A percentile compares a stretch with the other conserved stretches of the same genome.
Evolutionary conservation across 2,888 invertebrate species (phyloP).

Genomic region (Ectropis crepuscularia): DNA sequence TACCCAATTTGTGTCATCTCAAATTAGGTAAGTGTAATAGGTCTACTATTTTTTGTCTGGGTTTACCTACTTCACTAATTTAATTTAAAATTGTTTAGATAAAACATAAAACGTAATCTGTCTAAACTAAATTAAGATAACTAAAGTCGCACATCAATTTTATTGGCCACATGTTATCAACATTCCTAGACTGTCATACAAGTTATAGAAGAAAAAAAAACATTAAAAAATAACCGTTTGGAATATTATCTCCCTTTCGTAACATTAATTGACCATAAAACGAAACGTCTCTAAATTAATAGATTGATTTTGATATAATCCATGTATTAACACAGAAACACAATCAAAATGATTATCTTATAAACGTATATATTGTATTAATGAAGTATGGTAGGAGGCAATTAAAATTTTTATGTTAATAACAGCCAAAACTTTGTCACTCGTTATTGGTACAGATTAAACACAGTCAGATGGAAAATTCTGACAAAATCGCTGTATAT

Average conservation of each 20-base stretch:
- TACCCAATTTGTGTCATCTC: no score
- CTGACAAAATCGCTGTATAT: no score
- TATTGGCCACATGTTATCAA: conserved; percentile 57
- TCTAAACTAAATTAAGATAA: conserved; percentile 29
- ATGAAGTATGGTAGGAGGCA: conserved; percentile 60
- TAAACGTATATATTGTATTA: conserved; percentile 59
- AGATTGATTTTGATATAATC: conserved; percentile 45
- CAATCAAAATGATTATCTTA: conserved; percentile 51
- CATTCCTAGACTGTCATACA: conserved; percentile 50
- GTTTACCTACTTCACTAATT: conserved; percentile 3
- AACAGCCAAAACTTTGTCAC: conserved; percentile 49
- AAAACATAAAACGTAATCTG: conserved; percentile 5
- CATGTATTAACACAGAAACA: conserved; percentile 47
- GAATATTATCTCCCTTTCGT: conserved; percentile 49
- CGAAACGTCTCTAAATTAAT: conserved; percentile 43
- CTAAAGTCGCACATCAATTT: conserved; percentile 43
- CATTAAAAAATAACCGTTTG: conserved; percentile 39
- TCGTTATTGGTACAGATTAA: conserved; percentile 35
- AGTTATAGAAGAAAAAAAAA: conserved; percentile 26
- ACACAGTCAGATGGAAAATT: neutral
- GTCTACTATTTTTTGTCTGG: neutral
- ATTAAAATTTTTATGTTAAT: conserved; percentile 82
- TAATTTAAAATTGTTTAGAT: neutral
- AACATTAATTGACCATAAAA: conserved; percentile 57
- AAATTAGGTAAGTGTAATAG: no score